Evolutionary conservation across 2,888 invertebrate genomes (phyloP), one percentile per base, ranked within the genome.

Genomic region (Lochmaea crataegi): DNA sequence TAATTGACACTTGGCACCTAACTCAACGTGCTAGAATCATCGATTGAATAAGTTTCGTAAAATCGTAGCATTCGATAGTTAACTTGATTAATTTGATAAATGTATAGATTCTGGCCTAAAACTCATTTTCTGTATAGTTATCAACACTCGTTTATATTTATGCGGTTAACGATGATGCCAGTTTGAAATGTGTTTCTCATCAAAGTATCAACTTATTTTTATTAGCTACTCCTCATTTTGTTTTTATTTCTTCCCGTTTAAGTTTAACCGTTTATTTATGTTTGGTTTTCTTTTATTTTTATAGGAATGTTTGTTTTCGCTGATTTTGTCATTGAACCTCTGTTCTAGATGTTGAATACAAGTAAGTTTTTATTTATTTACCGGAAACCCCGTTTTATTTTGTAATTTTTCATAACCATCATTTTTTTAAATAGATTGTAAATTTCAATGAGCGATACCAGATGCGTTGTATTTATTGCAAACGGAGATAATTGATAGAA

Each of bases 361-460:
- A 89, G 90, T 90, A 88, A 88, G 89, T 89, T 88, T 86, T 84
- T 81, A 81, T 85, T 87, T 84, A 18, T 53, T 53, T 53, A 45
- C 14, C 11, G 45, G 45, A 45, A 32, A 32, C 5, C 32, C n/a
- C n/a, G 14, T 48, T n/a, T 14, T 7, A 48, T 16, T 53, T 53
- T 16, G 10, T 9, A 10, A 10, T 53, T 53, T 53, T 53, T n/a
- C 14, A 16, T 51, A n/a, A 1, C 0, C 18, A 18, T 18, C 2
- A 18, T 9, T 53, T 53, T 3, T 10, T 9, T 2, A 53, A 18
- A 53, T 53, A 18, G 9, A 18, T 18, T 18, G 9, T 16, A 53
- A 10, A 53, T 16, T 53, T 16, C 16, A 51, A 51, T 16, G 9
- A 9, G 16, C 16, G 42, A 45, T 45, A 45, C 42, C 42, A 45